phyloP scores from a whole-genome alignment of 35 echinoderm and acorn worm species.

The Ophiothrix spiculata region DNA sequence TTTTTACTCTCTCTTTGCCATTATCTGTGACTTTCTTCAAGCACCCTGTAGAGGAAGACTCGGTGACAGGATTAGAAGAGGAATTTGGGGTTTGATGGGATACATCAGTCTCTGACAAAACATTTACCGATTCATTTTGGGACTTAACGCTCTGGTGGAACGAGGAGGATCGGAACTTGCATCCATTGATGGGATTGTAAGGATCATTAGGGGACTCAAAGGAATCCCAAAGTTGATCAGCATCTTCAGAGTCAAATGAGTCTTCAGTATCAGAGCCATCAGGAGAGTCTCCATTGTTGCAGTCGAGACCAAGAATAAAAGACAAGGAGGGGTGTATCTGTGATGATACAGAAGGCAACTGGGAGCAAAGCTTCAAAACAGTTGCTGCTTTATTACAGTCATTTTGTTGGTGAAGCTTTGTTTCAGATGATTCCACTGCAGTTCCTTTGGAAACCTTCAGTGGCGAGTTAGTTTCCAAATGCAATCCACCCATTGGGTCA shows the following conservation, averaged over 20 bases:
- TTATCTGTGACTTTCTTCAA: too few species aligned
- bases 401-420: not conserved
- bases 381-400: not conserved
- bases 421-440: not conserved
- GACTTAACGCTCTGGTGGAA: not conserved
- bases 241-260: not conserved
- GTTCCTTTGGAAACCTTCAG: not conserved
- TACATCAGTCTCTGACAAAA: too few species aligned
- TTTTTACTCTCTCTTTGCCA: too few species aligned
- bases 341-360: conserved; percentile 16
- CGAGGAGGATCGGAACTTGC: not conserved
- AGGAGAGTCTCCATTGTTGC: not conserved
- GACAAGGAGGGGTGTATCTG: conserved; percentile 29
- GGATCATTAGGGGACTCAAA: conserved; percentile 5
- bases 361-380: not conserved
- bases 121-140: too few species aligned
- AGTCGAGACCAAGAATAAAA: conserved; percentile 27
- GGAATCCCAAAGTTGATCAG: conserved; percentile 13
- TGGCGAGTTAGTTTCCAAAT: not conserved
- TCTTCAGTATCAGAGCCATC: conserved; percentile 44
- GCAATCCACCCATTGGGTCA: conserved; percentile 12
- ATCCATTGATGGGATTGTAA: conserved; percentile 27
- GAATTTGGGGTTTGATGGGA: too few species aligned
- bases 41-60: not conserved
- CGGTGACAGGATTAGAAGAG: too few species aligned